Conservation (phyloP, 1,140 invertebrate species). For the Pantala flavescens region DNA sequence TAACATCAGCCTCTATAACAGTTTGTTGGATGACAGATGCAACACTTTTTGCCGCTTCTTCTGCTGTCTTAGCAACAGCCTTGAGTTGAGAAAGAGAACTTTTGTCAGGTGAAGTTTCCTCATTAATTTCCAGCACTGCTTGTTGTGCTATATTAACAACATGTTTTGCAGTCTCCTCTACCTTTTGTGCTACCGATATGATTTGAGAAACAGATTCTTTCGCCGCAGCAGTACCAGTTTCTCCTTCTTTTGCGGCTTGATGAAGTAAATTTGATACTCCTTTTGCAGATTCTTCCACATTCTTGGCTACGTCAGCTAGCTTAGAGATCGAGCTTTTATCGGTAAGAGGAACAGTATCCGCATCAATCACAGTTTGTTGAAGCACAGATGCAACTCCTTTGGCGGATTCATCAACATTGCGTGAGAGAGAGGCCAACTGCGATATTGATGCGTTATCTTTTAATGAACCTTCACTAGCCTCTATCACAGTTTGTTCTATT, state of each 20-base stretch:
- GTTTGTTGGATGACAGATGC: constrained; percentile 17
- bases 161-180: neutral
- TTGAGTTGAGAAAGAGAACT: constrained; percentile 16
- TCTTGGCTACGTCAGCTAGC: constrained; percentile 30
- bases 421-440: constrained; percentile 13
- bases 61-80: constrained; percentile 14
- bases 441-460: too few species aligned
- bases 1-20: constrained; percentile 22
- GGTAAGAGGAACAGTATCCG: constrained; percentile 15
- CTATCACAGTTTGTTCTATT: too few species aligned
- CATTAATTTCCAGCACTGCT: constrained; percentile 21
- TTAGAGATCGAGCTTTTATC: constrained; percentile 21
- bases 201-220: neutral
- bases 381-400: constrained; percentile 12
- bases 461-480: too few species aligned
- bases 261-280: neutral
- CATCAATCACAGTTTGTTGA: constrained; percentile 21
- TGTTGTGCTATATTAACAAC: constrained; percentile 14
- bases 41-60: constrained; percentile 16
- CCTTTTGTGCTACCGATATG: neutral
- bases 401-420: constrained; percentile 13
- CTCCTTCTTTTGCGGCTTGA: neutral
- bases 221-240: neutral
- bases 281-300: constrained; percentile 27
- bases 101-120: constrained; percentile 12